These are phyloP conservation scores for Hemicordylus capensis DNA, from an alignment of 2,113 vertebrate genomes.

Conservation along the genomic window DNA sequence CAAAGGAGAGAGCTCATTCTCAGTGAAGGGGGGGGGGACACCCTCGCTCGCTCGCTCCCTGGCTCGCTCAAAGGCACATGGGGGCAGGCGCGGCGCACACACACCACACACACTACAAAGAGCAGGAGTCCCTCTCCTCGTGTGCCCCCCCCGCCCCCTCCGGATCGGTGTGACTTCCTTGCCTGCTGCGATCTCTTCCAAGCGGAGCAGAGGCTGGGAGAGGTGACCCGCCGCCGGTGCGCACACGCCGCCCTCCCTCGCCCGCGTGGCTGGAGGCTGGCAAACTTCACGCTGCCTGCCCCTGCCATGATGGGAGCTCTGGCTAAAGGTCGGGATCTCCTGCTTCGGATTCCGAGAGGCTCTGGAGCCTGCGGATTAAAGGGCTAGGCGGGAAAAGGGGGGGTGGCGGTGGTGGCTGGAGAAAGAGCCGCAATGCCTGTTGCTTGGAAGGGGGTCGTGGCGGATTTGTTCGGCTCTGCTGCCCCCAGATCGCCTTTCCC, in stretches of 20 bases:
- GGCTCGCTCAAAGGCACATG: not conserved
- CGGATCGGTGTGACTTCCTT: not conserved
- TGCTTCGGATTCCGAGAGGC: not conserved
- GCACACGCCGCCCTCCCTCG: not conserved
- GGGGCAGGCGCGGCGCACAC: not conserved
- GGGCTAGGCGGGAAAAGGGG: not conserved
- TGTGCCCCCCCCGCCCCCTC: too few species aligned
- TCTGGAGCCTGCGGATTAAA: not conserved
- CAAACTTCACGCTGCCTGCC: not conserved
- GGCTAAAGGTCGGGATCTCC: not conserved
- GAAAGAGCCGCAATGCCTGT: slow-evolving; percentile 32
- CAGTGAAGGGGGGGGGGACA: slow-evolving; percentile 8
- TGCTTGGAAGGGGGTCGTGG: slow-evolving; percentile 17
- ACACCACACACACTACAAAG: not conserved
- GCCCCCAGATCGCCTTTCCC: not conserved
- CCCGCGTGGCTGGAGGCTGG: not conserved
- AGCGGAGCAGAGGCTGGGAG: not conserved
- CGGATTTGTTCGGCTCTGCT: not conserved
- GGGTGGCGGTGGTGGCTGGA: not conserved
- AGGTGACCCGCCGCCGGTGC: not conserved
- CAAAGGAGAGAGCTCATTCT: slow-evolving; percentile 40
- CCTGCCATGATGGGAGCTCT: not conserved
- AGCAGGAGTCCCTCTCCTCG: not conserved
- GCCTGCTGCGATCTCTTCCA: not conserved
- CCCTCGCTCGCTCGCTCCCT: not conserved